These are phyloP conservation scores for Molothrus ater DNA, from an alignment of 2,797 vertebrate genomes.

Conservation along the genomic window DNA sequence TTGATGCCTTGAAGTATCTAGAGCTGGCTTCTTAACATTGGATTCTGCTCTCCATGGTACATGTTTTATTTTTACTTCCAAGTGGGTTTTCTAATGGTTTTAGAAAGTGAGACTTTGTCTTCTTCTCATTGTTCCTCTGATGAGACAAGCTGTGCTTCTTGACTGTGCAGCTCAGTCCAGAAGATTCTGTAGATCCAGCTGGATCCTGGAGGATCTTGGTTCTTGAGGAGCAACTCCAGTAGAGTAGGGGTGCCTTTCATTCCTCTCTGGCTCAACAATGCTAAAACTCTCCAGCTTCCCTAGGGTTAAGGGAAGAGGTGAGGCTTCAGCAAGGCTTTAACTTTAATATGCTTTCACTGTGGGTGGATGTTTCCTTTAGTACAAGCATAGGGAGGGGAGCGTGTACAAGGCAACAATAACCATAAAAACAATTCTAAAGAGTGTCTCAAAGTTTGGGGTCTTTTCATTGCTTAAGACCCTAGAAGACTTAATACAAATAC, in stretches of 20 bases:
- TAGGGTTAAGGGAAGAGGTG: constrained; percentile 49
- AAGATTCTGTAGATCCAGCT: background rate
- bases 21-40: background rate
- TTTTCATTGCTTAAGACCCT: background rate
- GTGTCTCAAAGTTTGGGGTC: background rate
- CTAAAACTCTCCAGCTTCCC: background rate
- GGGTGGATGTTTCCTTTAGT: constrained; percentile 54
- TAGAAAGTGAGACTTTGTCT: background rate
- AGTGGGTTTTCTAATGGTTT: background rate
- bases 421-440: background rate
- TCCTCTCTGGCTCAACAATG: background rate
- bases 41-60: background rate
- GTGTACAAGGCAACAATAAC: background rate
- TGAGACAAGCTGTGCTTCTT: background rate
- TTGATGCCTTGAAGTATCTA: background rate
- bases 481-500: background rate
- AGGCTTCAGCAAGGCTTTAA: background rate
- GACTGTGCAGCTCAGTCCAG: background rate
- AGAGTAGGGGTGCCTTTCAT: background rate
- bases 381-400: background rate
- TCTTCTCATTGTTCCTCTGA: background rate
- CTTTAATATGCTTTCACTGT: background rate
- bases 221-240: background rate
- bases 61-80: background rate
- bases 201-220: background rate